Evolutionary conservation across 2,888 invertebrate genomes (phyloP).

Genomic region (Tipula unca): DNA sequence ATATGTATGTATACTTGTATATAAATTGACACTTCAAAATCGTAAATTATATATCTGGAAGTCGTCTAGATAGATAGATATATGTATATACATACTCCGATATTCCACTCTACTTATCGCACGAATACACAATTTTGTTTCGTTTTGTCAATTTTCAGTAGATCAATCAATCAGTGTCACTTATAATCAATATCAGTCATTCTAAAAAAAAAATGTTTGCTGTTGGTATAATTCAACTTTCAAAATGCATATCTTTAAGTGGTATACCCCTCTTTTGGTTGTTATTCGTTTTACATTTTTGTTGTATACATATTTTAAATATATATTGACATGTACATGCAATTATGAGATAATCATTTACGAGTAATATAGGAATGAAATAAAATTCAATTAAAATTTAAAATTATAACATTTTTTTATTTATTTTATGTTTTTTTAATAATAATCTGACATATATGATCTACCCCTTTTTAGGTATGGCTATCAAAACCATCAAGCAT

Average conservation of each 20-base stretch:
- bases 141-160: neutral
- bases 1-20: neutral
- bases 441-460: neutral
- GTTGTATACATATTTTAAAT: neutral
- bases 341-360: neutral
- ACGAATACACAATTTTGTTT: neutral
- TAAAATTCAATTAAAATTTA: neutral
- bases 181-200: neutral
- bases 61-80: neutral
- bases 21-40: neutral
- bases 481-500: neutral
- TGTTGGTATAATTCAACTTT: neutral
- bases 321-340: slow-evolving; percentile 2
- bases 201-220: neutral
- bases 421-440: too few relatives aligned
- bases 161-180: slow-evolving; percentile 14
- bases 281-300: neutral
- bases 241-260: slow-evolving; percentile 14
- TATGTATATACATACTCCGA: neutral
- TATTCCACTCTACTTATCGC: neutral
- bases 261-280: neutral
- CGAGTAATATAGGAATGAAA: neutral
- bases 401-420: neutral
- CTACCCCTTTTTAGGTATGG: slow-evolving; percentile 14
- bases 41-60: neutral